Evolutionary conservation across 2,888 invertebrate genomes (phyloP).

Genomic region (Helicoverpa assulta): DNA sequence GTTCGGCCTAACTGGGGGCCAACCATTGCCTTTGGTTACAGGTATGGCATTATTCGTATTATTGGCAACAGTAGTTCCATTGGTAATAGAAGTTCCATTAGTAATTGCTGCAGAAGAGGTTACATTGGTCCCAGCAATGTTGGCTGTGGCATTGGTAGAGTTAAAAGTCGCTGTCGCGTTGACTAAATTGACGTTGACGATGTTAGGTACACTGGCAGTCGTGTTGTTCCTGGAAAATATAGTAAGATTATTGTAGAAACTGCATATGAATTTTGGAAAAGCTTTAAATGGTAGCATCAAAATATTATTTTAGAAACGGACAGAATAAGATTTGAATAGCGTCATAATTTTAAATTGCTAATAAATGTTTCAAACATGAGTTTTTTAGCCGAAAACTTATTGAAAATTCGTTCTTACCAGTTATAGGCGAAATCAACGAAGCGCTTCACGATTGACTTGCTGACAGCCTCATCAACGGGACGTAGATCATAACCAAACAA

Average conservation of each 20-base stretch:
- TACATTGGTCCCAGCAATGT: slow-evolving; percentile 11
- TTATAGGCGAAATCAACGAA: slow-evolving; percentile 74
- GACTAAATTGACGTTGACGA: no score
- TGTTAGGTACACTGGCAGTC: not conserved
- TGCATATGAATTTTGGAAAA: no score
- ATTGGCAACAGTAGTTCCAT: not conserved
- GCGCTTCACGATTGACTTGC: slow-evolving; percentile 69
- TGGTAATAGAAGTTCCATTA: not conserved
- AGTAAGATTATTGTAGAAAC: not conserved
- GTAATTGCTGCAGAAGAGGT: not conserved
- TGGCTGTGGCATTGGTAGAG: not conserved
- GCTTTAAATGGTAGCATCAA: no score
- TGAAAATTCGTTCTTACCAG: slow-evolving; percentile 72
- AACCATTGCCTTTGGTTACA: slow-evolving; percentile 18
- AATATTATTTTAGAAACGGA: no score
- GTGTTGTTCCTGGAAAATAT: not conserved
- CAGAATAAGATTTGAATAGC: no score
- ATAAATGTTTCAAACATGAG: no score
- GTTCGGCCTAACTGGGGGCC: slow-evolving; percentile 64
- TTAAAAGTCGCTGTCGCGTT: no score
- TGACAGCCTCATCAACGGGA: slow-evolving; percentile 65
- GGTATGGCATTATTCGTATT: not conserved
- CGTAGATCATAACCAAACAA: slow-evolving; percentile 77
- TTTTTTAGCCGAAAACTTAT: not conserved
- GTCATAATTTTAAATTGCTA: no score